These are phyloP conservation scores for Bombylius discolor DNA, from an alignment of 2,888 invertebrate genomes.

Conservation along the genomic window DNA sequence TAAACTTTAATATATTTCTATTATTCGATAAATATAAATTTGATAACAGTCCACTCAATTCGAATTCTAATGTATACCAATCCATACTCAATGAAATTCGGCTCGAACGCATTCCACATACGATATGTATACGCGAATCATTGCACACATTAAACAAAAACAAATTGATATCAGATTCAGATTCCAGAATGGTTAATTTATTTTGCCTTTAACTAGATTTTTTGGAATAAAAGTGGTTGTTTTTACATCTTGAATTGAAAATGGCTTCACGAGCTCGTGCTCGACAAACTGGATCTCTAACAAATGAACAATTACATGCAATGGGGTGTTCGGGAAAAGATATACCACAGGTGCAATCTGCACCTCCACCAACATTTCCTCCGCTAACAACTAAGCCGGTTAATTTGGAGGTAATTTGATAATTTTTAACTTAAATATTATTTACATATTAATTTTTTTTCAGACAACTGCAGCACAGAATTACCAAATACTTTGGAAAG, in stretches of 20 bases:
- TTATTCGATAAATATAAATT: no score
- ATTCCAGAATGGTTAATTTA: no score
- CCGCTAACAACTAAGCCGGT: constrained; percentile 45
- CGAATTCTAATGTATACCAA: no score
- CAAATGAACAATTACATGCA: constrained; percentile 33
- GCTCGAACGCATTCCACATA: no score
- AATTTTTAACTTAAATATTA: background rate
- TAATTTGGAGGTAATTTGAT: constrained; percentile 30
- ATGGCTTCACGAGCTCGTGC: constrained; percentile 34
- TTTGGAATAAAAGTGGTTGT: no score
- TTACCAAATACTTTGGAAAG: constrained; percentile 57
- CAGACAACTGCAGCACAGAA: constrained; percentile 45
- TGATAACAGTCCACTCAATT: no score
- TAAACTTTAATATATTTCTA: no score
- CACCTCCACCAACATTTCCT: constrained; percentile 48
- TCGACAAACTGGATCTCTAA: constrained; percentile 28
- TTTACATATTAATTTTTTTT: background rate
- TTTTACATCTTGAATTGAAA: background rate
- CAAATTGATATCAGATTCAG: no score
- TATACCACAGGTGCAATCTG: constrained; percentile 39
- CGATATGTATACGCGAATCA: no score
- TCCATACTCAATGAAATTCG: no score
- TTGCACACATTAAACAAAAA: no score
- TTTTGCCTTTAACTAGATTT: no score
- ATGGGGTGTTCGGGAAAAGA: constrained; percentile 38